Percentiles rank a stretch among this genome's conserved stretches.
Conservation (phyloP, 1,140 invertebrate species). For the Drosophila erecta region DNA sequence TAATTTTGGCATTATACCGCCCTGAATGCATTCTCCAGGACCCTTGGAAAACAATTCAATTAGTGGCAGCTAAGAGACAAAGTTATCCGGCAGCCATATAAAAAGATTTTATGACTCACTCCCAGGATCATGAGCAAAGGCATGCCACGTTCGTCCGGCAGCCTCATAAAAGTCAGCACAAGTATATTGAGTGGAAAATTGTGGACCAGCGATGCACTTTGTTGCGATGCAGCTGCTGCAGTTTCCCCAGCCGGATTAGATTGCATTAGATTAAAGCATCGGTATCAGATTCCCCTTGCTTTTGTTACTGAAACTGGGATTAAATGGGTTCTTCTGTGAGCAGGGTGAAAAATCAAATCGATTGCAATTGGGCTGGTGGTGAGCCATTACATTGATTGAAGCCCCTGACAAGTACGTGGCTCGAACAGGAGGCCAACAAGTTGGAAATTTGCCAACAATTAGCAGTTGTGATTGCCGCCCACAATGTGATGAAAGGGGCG, state of each 20-base stretch:
- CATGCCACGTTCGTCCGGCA: constrained; percentile 22
- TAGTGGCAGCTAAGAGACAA: constrained; percentile 52
- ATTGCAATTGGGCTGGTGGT: constrained; percentile 24
- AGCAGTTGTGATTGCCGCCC: constrained; percentile 2
- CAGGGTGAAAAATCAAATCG: constrained; percentile 22
- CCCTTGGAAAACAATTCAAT: constrained; percentile 60
- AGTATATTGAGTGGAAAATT: constrained; percentile 71
- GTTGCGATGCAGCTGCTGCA: constrained; percentile 33
- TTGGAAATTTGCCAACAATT: constrained; percentile 40
- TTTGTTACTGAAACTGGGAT: constrained; percentile 9
- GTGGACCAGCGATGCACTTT: constrained; percentile 52
- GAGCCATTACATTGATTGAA: constrained; percentile 34
- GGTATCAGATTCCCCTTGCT: constrained; percentile 22
- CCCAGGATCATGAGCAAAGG: constrained; percentile 16
- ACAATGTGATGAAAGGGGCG: not conserved
- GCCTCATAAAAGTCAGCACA: constrained; percentile 54
- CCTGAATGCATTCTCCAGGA: constrained; percentile 15
- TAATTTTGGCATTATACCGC: constrained; percentile 18
- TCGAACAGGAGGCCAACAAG: not conserved
- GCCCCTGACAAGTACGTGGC: not conserved
- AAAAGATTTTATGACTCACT: constrained; percentile 66
- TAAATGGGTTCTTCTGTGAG: constrained; percentile 14
- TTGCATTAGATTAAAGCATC: constrained; percentile 43
- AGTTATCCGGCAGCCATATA: constrained; percentile 54
- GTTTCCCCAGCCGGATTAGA: constrained; percentile 24